phyloP scores from a whole-genome alignment of 2,888 invertebrate genomes.

The Thymelicus sylvestris region DNA sequence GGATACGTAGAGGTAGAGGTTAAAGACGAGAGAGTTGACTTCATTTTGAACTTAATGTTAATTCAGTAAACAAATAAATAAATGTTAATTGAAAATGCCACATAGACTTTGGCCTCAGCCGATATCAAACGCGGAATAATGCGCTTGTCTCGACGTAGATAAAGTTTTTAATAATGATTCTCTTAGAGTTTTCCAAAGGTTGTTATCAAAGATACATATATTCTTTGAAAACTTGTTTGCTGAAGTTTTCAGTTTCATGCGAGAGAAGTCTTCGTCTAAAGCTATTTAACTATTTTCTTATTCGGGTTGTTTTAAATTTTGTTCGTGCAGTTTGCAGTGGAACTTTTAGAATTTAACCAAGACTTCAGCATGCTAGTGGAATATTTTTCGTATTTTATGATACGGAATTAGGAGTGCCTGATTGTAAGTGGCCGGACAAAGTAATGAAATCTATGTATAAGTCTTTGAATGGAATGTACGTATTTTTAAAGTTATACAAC shows the following conservation, averaged over 20 bases:
- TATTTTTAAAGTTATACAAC: no score
- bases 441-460: no score
- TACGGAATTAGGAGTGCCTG: no score
- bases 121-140: not conserved
- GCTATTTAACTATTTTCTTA: constrained; percentile 10
- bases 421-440: no score
- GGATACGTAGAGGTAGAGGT: no score
- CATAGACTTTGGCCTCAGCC: not conserved
- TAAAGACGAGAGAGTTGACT: no score
- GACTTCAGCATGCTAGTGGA: not conserved
- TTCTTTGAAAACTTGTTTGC: constrained; percentile 18
- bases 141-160: not conserved
- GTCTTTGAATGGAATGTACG: no score
- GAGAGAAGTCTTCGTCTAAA: constrained; percentile 14
- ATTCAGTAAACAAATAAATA: no score
- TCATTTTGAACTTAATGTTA: no score
- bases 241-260: constrained; percentile 10
- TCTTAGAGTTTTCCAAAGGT: constrained; percentile 12
- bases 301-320: constrained; percentile 1
- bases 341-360: not conserved
- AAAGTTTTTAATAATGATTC: constrained; percentile 23
- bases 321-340: not conserved
- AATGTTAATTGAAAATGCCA: no score
- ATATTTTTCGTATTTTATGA: no score
- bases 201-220: constrained; percentile 24